A percentile compares a stretch with the other conserved stretches of the same genome.
These are phyloP conservation scores for Lamellibrachia columna DNA, from an alignment of 2,888 invertebrate genomes.

Conservation along the genomic window DNA sequence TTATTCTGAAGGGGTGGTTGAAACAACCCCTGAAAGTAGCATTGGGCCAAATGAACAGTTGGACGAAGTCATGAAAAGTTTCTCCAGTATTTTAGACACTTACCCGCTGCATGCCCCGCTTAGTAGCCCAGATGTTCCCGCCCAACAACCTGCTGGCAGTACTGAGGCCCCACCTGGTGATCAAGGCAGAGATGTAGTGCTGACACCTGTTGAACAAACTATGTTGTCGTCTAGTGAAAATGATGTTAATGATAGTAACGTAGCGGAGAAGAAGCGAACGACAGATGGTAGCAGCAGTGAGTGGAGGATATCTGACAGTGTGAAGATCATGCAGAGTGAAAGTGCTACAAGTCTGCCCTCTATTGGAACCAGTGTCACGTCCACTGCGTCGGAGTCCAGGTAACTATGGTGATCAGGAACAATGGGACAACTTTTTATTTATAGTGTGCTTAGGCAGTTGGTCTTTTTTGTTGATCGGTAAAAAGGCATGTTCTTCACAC, in stretches of 20 bases:
- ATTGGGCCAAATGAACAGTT: background rate
- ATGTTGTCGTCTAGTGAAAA: background rate
- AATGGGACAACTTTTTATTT: background rate
- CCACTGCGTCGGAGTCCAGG: background rate
- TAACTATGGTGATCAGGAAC: background rate
- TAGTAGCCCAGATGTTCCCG: background rate
- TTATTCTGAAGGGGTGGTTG: background rate
- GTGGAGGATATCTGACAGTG: background rate
- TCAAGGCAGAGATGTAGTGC: background rate
- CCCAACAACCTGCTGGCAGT: too few species aligned
- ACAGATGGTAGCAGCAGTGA: conserved; percentile 11
- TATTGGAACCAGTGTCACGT: background rate
- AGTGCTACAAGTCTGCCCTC: background rate
- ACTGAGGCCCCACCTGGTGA: background rate
- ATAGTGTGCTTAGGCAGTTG: background rate
- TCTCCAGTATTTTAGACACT: background rate
- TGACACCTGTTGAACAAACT: background rate
- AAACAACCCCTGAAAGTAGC: background rate
- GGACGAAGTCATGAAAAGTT: conserved; percentile 1
- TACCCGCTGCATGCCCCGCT: background rate
- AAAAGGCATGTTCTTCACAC: background rate
- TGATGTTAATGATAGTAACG: background rate
- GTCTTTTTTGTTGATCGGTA: background rate
- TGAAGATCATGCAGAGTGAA: background rate
- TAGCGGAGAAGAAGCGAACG: background rate